phyloP scores from a whole-genome alignment of 1,140 invertebrate genomes.

The Drosophila ogumai region DNA sequence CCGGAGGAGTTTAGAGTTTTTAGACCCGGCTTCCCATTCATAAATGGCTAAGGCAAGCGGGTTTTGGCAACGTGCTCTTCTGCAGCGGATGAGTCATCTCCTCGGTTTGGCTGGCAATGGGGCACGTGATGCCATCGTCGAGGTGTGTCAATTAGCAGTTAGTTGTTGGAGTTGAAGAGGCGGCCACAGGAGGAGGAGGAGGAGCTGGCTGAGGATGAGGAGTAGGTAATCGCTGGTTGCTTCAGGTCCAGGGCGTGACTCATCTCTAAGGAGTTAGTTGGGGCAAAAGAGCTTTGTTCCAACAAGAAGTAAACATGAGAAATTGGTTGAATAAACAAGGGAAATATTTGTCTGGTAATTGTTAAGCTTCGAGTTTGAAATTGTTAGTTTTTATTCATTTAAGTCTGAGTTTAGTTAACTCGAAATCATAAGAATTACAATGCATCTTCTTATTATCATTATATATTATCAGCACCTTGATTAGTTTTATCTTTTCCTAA shows the following conservation, averaged over 20 bases:
- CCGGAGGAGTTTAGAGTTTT: slow-evolving; percentile 45
- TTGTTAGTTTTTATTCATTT: too few relatives aligned
- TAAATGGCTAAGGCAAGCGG: slow-evolving; percentile 66
- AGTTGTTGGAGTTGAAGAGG: slow-evolving; percentile 63
- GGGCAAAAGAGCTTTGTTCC: background rate
- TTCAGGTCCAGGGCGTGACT: slow-evolving; percentile 45
- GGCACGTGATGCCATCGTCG: slow-evolving; percentile 73
- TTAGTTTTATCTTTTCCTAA: background rate
- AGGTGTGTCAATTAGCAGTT: slow-evolving; percentile 81
- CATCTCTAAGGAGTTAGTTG: slow-evolving; percentile 31
- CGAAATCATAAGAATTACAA: background rate
- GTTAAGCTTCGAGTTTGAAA: background rate
- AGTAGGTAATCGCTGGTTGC: slow-evolving; percentile 17
- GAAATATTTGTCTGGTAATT: background rate
- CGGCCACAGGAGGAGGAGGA: slow-evolving; percentile 22
- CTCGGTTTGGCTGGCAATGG: slow-evolving; percentile 38
- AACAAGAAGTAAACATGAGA: background rate
- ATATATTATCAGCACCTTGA: background rate
- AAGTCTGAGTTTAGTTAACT: background rate
- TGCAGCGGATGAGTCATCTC: slow-evolving; percentile 51
- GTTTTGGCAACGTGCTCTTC: slow-evolving; percentile 66
- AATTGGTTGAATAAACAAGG: background rate
- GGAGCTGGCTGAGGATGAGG: slow-evolving; percentile 12
- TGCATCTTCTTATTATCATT: background rate
- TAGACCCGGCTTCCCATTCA: slow-evolving; percentile 61